Evolutionary conservation across 2,113 vertebrate species (phyloP).

Genomic region (Benitochromis conjunctus): DNA sequence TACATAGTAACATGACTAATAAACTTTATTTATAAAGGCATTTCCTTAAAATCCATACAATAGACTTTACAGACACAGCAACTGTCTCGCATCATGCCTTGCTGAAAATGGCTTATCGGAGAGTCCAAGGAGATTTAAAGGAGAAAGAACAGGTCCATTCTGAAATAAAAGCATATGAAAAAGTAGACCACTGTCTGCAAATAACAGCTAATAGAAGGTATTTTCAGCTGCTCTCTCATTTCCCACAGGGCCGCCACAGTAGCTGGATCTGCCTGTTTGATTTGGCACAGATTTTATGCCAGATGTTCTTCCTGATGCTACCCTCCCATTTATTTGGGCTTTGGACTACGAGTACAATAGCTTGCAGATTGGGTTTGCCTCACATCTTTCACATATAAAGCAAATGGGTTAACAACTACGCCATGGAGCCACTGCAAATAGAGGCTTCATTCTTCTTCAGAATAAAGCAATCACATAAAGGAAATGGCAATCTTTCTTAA

Average conservation of each 20-base stretch:
- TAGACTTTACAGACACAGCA: neutral
- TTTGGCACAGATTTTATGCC: neutral
- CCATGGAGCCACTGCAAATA: neutral
- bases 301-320: neutral
- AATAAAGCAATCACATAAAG: neutral
- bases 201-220: neutral
- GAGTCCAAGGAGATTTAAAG: neutral
- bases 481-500: neutral
- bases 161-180: neutral
- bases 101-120: neutral
- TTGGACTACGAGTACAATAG: neutral
- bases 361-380: neutral
- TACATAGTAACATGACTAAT: neutral
- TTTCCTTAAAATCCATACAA: neutral
- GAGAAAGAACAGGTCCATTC: neutral
- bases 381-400: neutral
- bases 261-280: neutral
- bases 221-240: neutral
- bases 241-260: neutral
- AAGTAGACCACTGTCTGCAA: neutral
- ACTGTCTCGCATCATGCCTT: neutral
- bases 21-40: neutral
- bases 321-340: neutral
- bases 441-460: neutral
- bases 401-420: neutral